Conservation (phyloP, 2,888 invertebrate species). For the Lydus trimaculatus region DNA sequence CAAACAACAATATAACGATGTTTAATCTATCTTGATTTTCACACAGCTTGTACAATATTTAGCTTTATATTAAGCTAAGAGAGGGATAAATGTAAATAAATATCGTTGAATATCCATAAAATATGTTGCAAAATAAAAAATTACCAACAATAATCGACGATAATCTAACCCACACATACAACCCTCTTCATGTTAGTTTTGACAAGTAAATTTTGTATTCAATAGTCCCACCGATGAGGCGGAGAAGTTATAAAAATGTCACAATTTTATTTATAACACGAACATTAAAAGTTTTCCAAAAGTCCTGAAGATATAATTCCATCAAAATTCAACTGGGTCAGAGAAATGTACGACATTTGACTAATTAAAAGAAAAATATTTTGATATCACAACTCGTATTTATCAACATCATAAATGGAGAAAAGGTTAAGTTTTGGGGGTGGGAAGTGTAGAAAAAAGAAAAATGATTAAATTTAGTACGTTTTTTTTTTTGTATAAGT, state of each 20-base stretch:
- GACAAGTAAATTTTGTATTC: conserved; percentile 5
- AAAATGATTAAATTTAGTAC: background rate
- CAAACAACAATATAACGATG: conserved; percentile 24
- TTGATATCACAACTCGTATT: background rate
- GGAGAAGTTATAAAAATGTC: conserved; percentile 3
- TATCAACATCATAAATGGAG: background rate
- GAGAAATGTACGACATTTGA: no score
- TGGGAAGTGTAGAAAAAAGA: background rate
- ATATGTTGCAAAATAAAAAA: background rate
- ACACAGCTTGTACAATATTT: conserved; percentile 24
- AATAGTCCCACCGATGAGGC: background rate
- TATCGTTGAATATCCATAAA: conserved; percentile 11
- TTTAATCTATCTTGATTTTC: conserved; percentile 24
- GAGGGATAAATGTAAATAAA: conserved; percentile 23
- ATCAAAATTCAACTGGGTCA: background rate
- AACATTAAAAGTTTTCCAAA: background rate
- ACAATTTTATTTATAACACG: conserved; percentile 39
- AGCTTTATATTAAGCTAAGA: conserved; percentile 9
- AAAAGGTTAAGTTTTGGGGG: background rate
- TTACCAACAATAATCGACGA: background rate
- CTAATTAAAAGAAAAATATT: background rate
- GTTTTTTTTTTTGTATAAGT: no score
- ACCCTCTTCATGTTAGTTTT: background rate
- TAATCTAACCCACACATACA: background rate
- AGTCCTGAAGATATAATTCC: background rate